Percentiles rank a stretch among this genome's conserved stretches.
These are phyloP conservation scores for Amphiura filiformis DNA, from an alignment of 35 echinoderm and acorn worm species.

Conservation along the genomic window DNA sequence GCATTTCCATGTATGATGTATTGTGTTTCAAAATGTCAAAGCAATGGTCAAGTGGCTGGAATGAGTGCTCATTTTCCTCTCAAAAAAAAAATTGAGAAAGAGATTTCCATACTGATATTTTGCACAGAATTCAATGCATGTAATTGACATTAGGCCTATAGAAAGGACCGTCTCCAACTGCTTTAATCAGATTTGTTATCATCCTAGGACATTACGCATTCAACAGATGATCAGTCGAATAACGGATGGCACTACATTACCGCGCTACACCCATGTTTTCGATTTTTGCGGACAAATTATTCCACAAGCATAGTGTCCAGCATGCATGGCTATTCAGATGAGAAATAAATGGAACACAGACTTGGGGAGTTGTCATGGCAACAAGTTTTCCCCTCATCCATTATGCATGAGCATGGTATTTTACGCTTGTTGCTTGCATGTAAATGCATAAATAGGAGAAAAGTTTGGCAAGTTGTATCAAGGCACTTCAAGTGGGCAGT, in stretches of 20 bases:
- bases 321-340: conserved; percentile 13
- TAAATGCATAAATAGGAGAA: too few species aligned
- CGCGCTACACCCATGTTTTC: not conserved
- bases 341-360: not conserved
- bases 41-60: too few species aligned
- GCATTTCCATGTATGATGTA: too few species aligned
- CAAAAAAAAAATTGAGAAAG: too few species aligned
- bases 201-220: not conserved
- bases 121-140: too few species aligned
- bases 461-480: too few species aligned
- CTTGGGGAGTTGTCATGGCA: not conserved
- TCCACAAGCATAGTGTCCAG: conserved; percentile 1
- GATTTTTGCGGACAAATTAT: not conserved
- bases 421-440: too few species aligned
- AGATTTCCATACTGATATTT: too few species aligned
- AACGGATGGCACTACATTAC: not conserved
- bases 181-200: not conserved
- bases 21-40: too few species aligned
- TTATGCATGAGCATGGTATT: not conserved
- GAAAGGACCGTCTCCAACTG: not conserved
- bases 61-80: too few species aligned
- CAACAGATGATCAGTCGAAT: not conserved
- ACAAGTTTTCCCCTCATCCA: conserved; percentile 3
- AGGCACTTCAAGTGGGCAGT: too few species aligned
- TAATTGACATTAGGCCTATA: too few species aligned